These are phyloP conservation scores for Luscinia luscinia DNA, from an alignment of 2,797 vertebrate species.

Conservation along the genomic window DNA sequence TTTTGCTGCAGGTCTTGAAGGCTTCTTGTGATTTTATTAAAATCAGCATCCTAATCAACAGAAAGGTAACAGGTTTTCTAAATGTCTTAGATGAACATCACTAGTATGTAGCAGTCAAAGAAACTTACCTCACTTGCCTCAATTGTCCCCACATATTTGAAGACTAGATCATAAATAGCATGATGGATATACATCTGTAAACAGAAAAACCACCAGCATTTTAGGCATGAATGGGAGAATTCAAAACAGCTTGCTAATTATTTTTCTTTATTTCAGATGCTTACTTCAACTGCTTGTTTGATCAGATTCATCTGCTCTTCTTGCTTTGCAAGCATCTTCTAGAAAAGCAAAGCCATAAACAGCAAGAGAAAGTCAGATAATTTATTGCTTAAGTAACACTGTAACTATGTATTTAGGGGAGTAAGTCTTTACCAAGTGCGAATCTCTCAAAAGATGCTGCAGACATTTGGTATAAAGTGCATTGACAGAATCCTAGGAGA, in stretches of 20 bases:
- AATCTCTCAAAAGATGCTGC: constrained; percentile 93
- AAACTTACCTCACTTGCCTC: constrained; percentile 90
- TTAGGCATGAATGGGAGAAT: background rate
- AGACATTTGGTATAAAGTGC: constrained; percentile 95
- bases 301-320: constrained; percentile 94
- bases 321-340: constrained; percentile 93
- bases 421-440: constrained; percentile 86
- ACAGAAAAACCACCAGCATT: background rate
- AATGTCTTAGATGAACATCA: background rate
- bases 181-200: constrained; percentile 94
- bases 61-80: background rate
- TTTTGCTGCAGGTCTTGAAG: constrained; percentile 96
- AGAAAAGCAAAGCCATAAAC: constrained; percentile 41
- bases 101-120: background rate
- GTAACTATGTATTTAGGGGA: background rate
- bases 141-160: constrained; percentile 93
- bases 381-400: background rate
- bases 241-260: background rate
- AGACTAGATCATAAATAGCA: constrained; percentile 91
- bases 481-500: constrained; percentile 88
- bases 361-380: constrained; percentile 22
- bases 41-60: constrained; percentile 88
- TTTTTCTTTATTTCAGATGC: constrained; percentile 7
- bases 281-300: constrained; percentile 97
- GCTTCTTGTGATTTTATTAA: constrained; percentile 95